phyloP scores from a whole-genome alignment of 2,888 invertebrate genomes.

The Dasysyrphus tricinctus region DNA sequence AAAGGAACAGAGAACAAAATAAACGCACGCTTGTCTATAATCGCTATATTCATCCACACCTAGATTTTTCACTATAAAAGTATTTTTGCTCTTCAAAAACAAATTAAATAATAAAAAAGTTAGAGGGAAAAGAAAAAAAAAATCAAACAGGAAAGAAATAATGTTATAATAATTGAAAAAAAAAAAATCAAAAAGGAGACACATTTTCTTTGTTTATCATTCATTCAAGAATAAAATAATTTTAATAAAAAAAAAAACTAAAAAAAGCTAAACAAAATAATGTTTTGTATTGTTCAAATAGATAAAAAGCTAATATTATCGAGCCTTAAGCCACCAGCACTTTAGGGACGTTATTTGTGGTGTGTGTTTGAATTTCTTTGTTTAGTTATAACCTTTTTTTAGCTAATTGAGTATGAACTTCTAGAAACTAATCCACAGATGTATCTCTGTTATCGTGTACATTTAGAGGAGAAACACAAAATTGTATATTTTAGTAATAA shows the following conservation, averaged over 20 bases:
- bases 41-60: slow-evolving; percentile 45
- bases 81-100: slow-evolving; percentile 61
- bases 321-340: slow-evolving; percentile 51
- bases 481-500: slow-evolving; percentile 68
- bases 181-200: slow-evolving; percentile 22
- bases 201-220: slow-evolving; percentile 10
- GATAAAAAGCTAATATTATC: slow-evolving; percentile 30
- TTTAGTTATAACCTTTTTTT: slow-evolving; percentile 60
- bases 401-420: slow-evolving; percentile 68
- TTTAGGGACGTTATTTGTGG: slow-evolving; percentile 15
- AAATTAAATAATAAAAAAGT: slow-evolving; percentile 29
- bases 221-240: background rate
- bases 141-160: slow-evolving; percentile 4
- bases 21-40: slow-evolving; percentile 40
- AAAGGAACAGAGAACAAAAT: slow-evolving; percentile 70
- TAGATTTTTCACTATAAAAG: slow-evolving; percentile 56
- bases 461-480: slow-evolving; percentile 46
- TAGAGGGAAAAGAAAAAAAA: background rate
- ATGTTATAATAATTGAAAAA: slow-evolving; percentile 35
- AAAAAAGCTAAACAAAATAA: slow-evolving; percentile 11
- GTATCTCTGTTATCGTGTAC: slow-evolving; percentile 51
- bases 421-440: slow-evolving; percentile 56
- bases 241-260: background rate
- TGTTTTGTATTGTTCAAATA: slow-evolving; percentile 42
- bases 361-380: slow-evolving; percentile 46